Base-by-base conservation (phyloP, 2,888 invertebrate species). In the Caenorhabditis sulstoni region DNA sequence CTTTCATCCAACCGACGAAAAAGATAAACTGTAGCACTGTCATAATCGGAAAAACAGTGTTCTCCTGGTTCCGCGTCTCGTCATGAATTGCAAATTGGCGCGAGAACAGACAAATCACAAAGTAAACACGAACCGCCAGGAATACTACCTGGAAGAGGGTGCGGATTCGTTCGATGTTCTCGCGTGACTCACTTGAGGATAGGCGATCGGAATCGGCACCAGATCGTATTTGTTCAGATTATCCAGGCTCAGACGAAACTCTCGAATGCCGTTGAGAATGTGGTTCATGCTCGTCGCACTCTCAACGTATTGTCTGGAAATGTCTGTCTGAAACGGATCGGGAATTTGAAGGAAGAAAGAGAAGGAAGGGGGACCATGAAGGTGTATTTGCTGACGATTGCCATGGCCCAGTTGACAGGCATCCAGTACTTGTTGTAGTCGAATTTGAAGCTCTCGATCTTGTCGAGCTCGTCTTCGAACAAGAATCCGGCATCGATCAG, bases 401-500 rank as follows among this genome's bases (percentile, higher is more conserved):
- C 41, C 52, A 67, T 86, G 2, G 74, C 75, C 86, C 86, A 86
- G 57, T 86, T 85, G 29, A 83, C 75, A 1, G 86, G 86, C 41
- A 86, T 57, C 86, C 86, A 86, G 57, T 86, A 87, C 61, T 83
- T 85, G 49, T 75, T 75, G 53, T 82, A 86, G 37, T 71, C 79
- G 44, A 75, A 78, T 16, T 75, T 73, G 18, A 76, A 75, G 29
- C 71, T 74, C 18, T 84, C 83, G 22, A 84, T 67, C 29, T 75
- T n/a, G 23, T 85, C 61, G n/a, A 76, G 58, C 71, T 86, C 86
- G 20, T 87, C 75, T 29, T 67, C 20, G 9, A 53, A 52, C 39
- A 61, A 18, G 47, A 66, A 70, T 1, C 81, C 81, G 0, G 76
- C 81, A 29, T 76, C 67, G 18, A 79, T 78, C 3, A 81, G 49